Percentiles rank a stretch among this genome's conserved stretches.
Evolutionary conservation across 2,888 invertebrate genomes (phyloP).

Genomic region (Lasioglossum marginatum): DNA sequence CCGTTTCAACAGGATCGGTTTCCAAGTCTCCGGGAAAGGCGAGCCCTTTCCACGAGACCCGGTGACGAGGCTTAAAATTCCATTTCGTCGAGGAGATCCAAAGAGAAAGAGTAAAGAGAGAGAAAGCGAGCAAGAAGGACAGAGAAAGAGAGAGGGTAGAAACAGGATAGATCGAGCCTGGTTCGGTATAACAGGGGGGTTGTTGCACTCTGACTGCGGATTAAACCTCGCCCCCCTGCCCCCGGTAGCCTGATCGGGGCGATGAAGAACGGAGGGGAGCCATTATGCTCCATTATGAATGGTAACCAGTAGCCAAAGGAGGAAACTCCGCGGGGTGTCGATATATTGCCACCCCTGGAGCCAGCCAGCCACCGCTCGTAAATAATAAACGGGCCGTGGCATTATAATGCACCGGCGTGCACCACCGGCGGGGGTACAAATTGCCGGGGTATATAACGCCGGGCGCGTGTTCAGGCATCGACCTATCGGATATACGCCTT

Average conservation of each 20-base stretch:
- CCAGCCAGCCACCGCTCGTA: conserved; percentile 67
- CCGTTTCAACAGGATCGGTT: conserved; percentile 46
- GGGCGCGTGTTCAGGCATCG: conserved; percentile 72
- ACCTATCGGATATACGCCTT: conserved; percentile 72
- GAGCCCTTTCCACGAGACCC: conserved; percentile 28
- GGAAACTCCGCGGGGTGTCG: conserved; percentile 73
- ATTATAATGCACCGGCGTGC: conserved; percentile 69
- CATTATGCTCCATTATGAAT: conserved; percentile 72
- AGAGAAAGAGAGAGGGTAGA: background rate
- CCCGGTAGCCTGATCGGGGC: conserved; percentile 14
- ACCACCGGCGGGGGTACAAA: conserved; percentile 63
- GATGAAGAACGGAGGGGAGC: conserved; percentile 45
- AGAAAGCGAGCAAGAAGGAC: background rate
- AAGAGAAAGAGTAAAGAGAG: background rate
- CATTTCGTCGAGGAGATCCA: conserved; percentile 39
- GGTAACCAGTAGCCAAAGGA: conserved; percentile 75
- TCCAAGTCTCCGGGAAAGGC: conserved; percentile 37
- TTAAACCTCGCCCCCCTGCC: conserved; percentile 51
- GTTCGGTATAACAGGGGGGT: conserved; percentile 44
- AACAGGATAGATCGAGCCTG: background rate
- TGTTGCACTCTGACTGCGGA: conserved; percentile 70
- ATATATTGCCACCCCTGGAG: conserved; percentile 72
- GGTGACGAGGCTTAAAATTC: conserved; percentile 60
- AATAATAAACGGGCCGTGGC: conserved; percentile 69
- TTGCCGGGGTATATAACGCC: conserved; percentile 68